phyloP scores from a whole-genome alignment of 2,888 invertebrate genomes.

The Pristionchus entomophagus region DNA sequence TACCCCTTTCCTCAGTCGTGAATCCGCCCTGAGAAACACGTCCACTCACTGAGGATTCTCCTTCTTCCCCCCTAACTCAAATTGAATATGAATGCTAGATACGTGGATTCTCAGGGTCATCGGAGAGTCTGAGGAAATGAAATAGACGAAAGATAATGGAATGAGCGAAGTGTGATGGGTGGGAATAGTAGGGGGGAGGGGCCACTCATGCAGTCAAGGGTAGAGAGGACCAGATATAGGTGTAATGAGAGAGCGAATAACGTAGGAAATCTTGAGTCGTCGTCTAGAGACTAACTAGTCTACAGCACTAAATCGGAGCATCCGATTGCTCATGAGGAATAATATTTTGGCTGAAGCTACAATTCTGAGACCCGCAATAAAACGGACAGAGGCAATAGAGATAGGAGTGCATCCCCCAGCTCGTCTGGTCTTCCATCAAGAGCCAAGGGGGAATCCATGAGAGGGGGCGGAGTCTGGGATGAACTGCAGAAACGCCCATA shows the following conservation, averaged over 20 bases:
- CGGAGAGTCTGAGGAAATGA: background rate
- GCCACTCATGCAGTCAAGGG: background rate
- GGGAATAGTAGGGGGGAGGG: background rate
- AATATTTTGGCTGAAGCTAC: too few species aligned
- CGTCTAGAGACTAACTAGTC: too few species aligned
- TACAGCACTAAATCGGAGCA: too few species aligned
- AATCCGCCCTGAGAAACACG: background rate
- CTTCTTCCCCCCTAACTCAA: too few species aligned
- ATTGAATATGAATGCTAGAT: background rate
- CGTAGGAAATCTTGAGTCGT: too few species aligned
- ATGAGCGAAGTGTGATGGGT: background rate
- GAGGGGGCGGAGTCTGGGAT: constrained; percentile 4
- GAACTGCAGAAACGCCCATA: background rate
- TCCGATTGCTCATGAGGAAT: too few species aligned
- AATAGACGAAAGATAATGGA: background rate
- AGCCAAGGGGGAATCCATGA: background rate
- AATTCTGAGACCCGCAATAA: too few species aligned
- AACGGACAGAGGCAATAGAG: too few species aligned
- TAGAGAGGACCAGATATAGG: too few species aligned
- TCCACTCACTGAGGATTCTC: background rate
- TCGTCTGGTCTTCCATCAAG: too few species aligned
- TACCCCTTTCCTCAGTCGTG: background rate
- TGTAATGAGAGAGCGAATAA: too few species aligned
- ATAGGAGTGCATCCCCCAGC: too few species aligned
- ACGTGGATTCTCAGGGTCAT: background rate